Evolutionary conservation across 2,797 vertebrate species (phyloP).

Genomic region (Chelon auratus): DNA sequence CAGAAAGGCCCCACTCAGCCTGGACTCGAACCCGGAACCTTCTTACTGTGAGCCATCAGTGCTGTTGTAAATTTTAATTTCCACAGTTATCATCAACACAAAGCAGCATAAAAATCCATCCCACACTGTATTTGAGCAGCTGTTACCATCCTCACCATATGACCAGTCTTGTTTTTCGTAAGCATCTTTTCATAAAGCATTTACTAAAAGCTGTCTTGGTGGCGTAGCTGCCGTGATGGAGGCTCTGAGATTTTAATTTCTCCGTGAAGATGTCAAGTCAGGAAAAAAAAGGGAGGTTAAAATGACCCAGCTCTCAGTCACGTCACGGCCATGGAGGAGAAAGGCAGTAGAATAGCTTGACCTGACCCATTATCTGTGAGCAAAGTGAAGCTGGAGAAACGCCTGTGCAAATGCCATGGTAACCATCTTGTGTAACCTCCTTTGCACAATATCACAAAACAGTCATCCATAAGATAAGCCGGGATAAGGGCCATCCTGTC

Average conservation of each 20-base stretch:
- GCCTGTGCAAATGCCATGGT: conserved; percentile 71
- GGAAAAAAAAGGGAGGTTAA: conserved; percentile 68
- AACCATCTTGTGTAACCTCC: conserved; percentile 71
- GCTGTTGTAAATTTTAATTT: conserved; percentile 7
- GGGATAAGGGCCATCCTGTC: conserved; percentile 44
- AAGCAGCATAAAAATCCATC: conserved; percentile 11
- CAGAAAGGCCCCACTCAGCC: too few relatives aligned
- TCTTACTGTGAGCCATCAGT: too few relatives aligned
- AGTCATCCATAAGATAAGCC: conserved; percentile 59
- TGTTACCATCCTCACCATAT: conserved; percentile 21
- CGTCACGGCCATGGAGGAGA: conserved; percentile 52
- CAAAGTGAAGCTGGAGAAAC: conserved; percentile 62
- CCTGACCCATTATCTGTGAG: conserved; percentile 72
- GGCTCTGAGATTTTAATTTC: conserved; percentile 50
- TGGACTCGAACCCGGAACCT: too few relatives aligned
- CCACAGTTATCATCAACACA: background rate
- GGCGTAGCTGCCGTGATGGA: conserved; percentile 24
- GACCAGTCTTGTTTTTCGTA: conserved; percentile 28
- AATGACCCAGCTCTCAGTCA: conserved; percentile 70
- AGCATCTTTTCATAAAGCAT: conserved; percentile 35
- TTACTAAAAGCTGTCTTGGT: background rate
- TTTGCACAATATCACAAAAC: conserved; percentile 63
- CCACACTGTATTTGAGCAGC: background rate
- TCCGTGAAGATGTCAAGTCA: conserved; percentile 63
- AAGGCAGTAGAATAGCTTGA: conserved; percentile 70